Percentiles rank a stretch among this genome's conserved stretches.
Evolutionary conservation across 1,140 invertebrate genomes (phyloP).

Genomic region (Aplysia californica): DNA sequence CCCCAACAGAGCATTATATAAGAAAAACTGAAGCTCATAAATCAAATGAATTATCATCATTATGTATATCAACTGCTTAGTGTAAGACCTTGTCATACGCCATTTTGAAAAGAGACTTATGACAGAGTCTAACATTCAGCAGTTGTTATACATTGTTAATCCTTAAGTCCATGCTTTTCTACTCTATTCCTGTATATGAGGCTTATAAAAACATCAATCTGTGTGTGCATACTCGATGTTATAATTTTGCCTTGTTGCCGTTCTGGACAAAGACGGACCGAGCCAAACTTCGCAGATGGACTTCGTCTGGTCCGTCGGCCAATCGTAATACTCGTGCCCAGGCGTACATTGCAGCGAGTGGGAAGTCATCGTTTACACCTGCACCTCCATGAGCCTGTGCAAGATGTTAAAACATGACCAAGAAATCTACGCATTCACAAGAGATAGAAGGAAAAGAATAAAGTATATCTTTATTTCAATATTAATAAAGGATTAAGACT

Average conservation of each 20-base stretch:
- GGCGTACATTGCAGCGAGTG: slow-evolving; percentile 60
- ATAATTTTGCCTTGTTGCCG: too few relatives aligned
- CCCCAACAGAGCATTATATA: neutral
- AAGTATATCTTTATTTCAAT: too few relatives aligned
- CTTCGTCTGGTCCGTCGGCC: slow-evolving; percentile 70
- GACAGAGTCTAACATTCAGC: too few relatives aligned
- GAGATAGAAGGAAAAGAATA: too few relatives aligned
- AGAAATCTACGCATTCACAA: too few relatives aligned
- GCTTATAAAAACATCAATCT: too few relatives aligned
- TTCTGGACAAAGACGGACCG: slow-evolving; percentile 56
- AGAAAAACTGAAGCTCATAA: neutral
- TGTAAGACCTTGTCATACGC: too few relatives aligned
- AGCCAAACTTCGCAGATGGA: slow-evolving; percentile 66
- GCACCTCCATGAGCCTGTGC: slow-evolving; percentile 66
- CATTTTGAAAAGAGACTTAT: too few relatives aligned
- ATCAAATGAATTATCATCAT: neutral
- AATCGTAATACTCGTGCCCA: slow-evolving; percentile 63
- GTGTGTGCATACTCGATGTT: too few relatives aligned
- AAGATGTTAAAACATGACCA: too few relatives aligned
- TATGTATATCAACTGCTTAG: neutral
- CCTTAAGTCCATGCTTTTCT: slow-evolving; percentile 38
- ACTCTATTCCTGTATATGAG: too few relatives aligned
- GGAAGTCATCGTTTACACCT: slow-evolving; percentile 63
- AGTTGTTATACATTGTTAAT: neutral
- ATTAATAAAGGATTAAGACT: too few relatives aligned